Evolutionary conservation across 2,888 invertebrate genomes (phyloP).

Genomic region (Ornithoptera priamus): DNA sequence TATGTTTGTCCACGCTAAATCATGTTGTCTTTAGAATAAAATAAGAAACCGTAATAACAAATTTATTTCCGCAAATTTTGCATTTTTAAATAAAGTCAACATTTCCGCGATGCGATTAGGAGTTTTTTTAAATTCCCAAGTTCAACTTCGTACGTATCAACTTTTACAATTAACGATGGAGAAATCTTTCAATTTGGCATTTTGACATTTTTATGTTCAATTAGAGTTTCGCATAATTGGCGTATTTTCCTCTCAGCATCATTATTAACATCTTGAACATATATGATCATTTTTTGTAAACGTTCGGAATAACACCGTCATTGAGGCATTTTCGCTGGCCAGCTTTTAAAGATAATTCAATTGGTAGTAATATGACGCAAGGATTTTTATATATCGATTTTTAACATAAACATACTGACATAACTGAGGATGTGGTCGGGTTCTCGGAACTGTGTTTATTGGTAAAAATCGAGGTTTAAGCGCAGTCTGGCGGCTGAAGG

Average conservation of each 20-base stretch:
- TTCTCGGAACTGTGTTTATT: conserved; percentile 28
- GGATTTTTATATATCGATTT: conserved; percentile 19
- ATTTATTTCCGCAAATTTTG: conserved; percentile 13
- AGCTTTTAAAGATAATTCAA: conserved; percentile 12
- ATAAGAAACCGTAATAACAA: conserved; percentile 10
- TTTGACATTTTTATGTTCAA: conserved; percentile 37
- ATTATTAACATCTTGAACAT: conserved; percentile 25
- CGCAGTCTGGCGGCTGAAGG: conserved; percentile 25
- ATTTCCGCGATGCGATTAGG: conserved; percentile 23
- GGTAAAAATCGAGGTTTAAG: conserved; percentile 28
- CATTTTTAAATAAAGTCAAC: conserved; percentile 8
- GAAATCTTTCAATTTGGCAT: conserved; percentile 29
- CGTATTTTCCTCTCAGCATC: conserved; percentile 33
- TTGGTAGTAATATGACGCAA: conserved; percentile 13
- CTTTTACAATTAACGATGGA: conserved; percentile 28
- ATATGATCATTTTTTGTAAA: conserved; percentile 26
- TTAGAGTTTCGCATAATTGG: conserved; percentile 34
- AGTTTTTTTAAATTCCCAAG: conserved; percentile 18
- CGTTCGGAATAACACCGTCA: conserved; percentile 10
- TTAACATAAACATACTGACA: conserved; percentile 8
- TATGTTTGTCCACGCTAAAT: conserved; percentile 28
- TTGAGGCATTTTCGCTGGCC: conserved; percentile 1
- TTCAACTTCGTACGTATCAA: conserved; percentile 14
- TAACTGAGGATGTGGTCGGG: conserved; percentile 25
- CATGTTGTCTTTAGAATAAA: background rate